phyloP scores from a whole-genome alignment of 2,113 vertebrate species.

The Phaetusa simplex region DNA sequence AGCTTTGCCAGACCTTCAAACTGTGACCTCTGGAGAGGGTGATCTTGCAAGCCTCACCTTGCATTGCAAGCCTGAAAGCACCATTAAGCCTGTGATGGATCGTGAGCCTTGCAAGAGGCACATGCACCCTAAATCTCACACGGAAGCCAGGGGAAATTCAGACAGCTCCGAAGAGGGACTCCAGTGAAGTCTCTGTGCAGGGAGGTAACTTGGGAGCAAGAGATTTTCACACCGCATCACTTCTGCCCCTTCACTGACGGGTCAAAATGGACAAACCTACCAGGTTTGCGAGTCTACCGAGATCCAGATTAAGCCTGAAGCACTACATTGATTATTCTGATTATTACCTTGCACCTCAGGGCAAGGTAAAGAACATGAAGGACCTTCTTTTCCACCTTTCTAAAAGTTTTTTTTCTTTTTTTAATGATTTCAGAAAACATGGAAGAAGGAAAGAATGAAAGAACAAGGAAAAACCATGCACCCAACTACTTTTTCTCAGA shows the following conservation, averaged over 20 bases:
- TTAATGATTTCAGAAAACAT: background rate
- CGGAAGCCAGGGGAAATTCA: background rate
- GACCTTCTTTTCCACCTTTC: background rate
- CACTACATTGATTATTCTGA: background rate
- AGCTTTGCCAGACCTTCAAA: constrained; percentile 21
- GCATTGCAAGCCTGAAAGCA: constrained; percentile 23
- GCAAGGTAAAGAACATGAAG: background rate
- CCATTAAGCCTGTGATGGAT: background rate
- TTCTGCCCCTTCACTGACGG: background rate
- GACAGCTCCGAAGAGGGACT: background rate
- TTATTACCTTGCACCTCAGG: background rate
- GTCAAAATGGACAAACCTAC: background rate
- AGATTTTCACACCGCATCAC: background rate
- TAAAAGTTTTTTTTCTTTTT: background rate
- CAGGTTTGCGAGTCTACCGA: background rate
- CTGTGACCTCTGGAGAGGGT: background rate
- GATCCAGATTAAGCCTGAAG: background rate
- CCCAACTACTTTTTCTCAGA: background rate
- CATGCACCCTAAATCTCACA: background rate
- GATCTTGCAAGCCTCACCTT: constrained; percentile 25
- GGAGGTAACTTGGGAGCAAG: background rate
- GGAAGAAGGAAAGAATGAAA: background rate
- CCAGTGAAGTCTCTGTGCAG: background rate
- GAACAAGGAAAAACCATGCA: background rate
- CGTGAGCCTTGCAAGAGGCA: background rate